phyloP scores from a whole-genome alignment of 2,888 invertebrate species.

The Caenorhabditis afra region DNA sequence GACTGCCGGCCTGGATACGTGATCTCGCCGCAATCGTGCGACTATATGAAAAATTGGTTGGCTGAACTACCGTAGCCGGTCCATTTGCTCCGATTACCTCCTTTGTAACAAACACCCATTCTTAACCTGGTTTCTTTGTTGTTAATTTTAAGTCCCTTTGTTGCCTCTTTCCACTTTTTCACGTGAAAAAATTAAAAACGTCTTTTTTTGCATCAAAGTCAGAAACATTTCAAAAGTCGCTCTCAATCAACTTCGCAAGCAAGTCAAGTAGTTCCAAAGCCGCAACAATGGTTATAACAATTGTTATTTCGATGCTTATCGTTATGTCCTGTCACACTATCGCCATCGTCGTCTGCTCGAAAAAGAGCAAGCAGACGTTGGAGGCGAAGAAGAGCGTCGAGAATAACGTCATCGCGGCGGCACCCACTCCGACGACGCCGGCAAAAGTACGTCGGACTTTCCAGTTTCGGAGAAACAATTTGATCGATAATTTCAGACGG shows the following conservation, averaged over 20 bases:
- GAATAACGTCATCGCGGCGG: background rate
- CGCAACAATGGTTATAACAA: conserved; percentile 46
- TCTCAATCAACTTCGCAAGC: too few species aligned
- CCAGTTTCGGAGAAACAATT: too few species aligned
- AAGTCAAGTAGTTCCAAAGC: conserved; percentile 6
- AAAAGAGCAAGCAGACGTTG: conserved; percentile 13
- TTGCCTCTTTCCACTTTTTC: background rate
- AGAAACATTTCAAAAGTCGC: too few species aligned
- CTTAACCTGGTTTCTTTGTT: conserved; percentile 9
- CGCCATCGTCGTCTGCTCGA: conserved; percentile 40
- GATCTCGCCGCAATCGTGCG: conserved; percentile 78
- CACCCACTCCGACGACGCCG: too few species aligned
- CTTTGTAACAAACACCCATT: background rate
- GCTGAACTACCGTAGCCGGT: conserved; percentile 17
- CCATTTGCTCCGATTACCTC: background rate
- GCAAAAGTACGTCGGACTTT: too few species aligned
- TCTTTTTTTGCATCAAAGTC: background rate
- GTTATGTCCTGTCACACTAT: conserved; percentile 28
- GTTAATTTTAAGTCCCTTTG: conserved; percentile 13
- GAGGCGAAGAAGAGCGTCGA: background rate
- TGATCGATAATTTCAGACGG: too few species aligned
- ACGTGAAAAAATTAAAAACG: background rate
- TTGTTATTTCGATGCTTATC: conserved; percentile 57
- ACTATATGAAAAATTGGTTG: conserved; percentile 75
- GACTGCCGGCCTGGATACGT: conserved; percentile 77